Evolutionary conservation across 1,140 invertebrate genomes (phyloP), one percentile per base, ranked within the genome.

Genomic region (Oncopeltus fasciatus): DNA sequence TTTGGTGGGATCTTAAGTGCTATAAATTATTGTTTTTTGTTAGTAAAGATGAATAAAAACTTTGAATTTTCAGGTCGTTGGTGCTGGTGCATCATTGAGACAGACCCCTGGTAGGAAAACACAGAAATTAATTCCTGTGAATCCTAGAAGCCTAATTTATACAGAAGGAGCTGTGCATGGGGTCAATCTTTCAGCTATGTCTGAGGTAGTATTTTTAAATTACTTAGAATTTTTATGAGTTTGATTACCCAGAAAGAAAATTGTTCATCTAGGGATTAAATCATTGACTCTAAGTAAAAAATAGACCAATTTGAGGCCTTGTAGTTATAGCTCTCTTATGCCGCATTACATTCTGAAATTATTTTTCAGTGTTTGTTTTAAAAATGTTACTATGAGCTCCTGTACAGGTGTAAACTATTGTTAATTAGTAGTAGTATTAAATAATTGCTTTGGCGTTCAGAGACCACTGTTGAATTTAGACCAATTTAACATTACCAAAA

Each of bases 161-260:
- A 78, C 76, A 58, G 80, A 82, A 70, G 68, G 70, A 12, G 67
- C 67, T 16, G 71, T 82, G 14, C 69, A 72, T 26, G 80, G 80
- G 16, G 68, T 78, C 44, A 69, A 70, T 28, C 65, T 80, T 27
- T 66, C 70, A 27, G 62, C 60, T 29, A 68, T 72, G 5, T 44
- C 33, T 18, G 21, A 60, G 58, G 58, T 60, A 60, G 20, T 16
- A 21, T 20, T 26, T 26, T 5, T 44, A 43, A 26, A 8, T 33
- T 20, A 24, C 18, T 33, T 57, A 31, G 20, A 18, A 2, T 57
- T 29, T 57, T 57, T 28, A 16, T 20, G 16, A 16, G 12, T 20
- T 31, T 28, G 16, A n/a, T 57, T 28, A 2, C 26, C n/a, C 4
- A 16, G 5, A 8, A 5, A 24, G 4, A 3, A 56, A 56, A 24